A percentile compares a stretch with the other conserved stretches of the same genome.
phyloP scores from a whole-genome alignment of 1,140 invertebrate genomes.

The Carcinoscorpius rotundicauda region DNA sequence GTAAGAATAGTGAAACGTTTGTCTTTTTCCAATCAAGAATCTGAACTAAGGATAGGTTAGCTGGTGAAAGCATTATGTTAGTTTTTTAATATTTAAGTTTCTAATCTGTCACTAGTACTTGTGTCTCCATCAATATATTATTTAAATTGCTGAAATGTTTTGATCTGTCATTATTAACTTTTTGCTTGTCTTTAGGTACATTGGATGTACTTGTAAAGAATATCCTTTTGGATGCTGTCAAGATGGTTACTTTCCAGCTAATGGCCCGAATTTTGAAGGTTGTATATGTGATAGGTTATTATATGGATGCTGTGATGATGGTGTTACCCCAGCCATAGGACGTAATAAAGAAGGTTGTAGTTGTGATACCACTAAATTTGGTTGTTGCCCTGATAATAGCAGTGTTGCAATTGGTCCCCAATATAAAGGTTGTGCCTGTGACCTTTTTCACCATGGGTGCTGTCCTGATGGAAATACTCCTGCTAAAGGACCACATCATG shows the following conservation, averaged over 20 bases:
- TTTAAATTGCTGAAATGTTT: too few species aligned
- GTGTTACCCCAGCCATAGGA: constrained; percentile 40
- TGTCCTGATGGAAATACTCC: constrained; percentile 55
- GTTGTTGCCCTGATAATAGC: constrained; percentile 81
- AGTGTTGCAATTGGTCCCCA: constrained; percentile 51
- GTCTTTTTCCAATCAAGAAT: too few species aligned
- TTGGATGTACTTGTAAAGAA: constrained; percentile 63
- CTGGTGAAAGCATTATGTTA: too few species aligned
- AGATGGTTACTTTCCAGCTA: constrained; percentile 54
- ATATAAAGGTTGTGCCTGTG: constrained; percentile 57
- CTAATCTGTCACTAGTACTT: too few species aligned
- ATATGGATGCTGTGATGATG: constrained; percentile 71
- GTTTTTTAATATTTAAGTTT: too few species aligned
- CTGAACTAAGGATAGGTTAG: too few species aligned
- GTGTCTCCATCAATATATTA: too few species aligned
- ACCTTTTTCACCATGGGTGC: constrained; percentile 57
- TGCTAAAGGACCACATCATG: constrained; percentile 46
- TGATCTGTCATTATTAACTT: too few species aligned
- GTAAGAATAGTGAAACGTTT: too few species aligned
- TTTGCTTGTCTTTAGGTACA: constrained; percentile 7
- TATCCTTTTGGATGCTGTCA: constrained; percentile 72
- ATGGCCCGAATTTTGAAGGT: constrained; percentile 48
- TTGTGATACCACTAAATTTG: constrained; percentile 28
- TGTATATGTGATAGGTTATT: constrained; percentile 64
- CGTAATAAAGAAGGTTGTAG: constrained; percentile 36